Evolutionary conservation across 2,797 vertebrate genomes (phyloP).

Genomic region (Labeo calbasu): DNA sequence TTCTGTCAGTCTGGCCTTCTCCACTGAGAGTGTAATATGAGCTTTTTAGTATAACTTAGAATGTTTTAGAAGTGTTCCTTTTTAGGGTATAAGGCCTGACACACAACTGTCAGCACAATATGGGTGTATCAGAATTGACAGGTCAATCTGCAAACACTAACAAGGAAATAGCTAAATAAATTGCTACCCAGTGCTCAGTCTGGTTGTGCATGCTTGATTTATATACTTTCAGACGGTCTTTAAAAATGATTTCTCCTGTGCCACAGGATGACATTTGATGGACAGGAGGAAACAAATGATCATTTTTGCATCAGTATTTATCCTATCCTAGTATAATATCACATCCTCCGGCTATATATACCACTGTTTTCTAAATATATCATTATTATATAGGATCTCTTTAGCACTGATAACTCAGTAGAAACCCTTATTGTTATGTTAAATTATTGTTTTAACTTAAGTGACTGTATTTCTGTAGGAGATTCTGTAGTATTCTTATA

Average conservation of each 20-base stretch:
- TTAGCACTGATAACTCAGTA: background rate
- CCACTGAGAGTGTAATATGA: too few species aligned
- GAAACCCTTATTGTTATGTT: background rate
- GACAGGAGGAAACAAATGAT: background rate
- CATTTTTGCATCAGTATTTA: background rate
- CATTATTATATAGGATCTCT: background rate
- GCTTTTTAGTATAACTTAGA: background rate
- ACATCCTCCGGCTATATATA: background rate
- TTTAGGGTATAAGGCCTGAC: background rate
- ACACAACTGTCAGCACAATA: background rate
- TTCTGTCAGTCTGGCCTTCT: background rate
- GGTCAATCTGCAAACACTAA: conserved; percentile 1
- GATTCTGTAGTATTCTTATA: background rate
- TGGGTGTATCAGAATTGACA: conserved; percentile 1
- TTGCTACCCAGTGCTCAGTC: background rate
- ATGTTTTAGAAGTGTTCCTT: background rate
- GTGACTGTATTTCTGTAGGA: background rate
- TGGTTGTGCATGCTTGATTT: background rate
- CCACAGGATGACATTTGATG: background rate
- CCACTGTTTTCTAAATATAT: background rate
- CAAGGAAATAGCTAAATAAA: background rate
- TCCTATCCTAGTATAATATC: too few species aligned
- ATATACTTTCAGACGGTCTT: conserved; percentile 1
- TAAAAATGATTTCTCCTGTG: background rate
- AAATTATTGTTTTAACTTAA: background rate